Base-by-base conservation (phyloP, 2,888 invertebrate species). In the Apamea crenata region DNA sequence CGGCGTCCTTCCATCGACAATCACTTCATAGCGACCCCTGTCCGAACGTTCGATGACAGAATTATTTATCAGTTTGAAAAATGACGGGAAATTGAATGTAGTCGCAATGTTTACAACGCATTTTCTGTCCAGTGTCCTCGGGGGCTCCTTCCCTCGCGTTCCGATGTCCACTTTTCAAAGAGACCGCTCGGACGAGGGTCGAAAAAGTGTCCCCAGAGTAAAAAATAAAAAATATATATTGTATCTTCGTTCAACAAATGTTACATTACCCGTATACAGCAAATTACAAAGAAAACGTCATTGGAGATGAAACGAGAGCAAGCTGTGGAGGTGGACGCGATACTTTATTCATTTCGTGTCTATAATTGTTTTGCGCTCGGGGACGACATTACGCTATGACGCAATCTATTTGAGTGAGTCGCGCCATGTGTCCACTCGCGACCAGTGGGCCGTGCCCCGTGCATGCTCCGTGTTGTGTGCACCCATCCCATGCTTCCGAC, bases 21-120 rank as follows among this genome's bases (percentile, higher is more conserved):
- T 96, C 96, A 96, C 96, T 97, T 97, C 96, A 96, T 96, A 96
- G 95, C 95, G 95, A 96, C 97, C 96, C 96, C 96, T 96, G 97
- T 96, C 96, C 97, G 95, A 96, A 94, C 94, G 94, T 95, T 95
- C 97, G 96, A 96, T 96, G 96, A 97, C 97, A 96, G 97, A 97
- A 97, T 97, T 97, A 97, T 97, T 97, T 97, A 97, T 97, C 97
- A 97, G 97, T 96, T 97, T 97, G 97, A 97, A 97, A 97, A 97
- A 97, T 97, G 97, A 97, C 97, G 96, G 96, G 97, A 97, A 97
- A 97, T 97, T 97, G 97, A 97, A 97, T 97, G 97, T 97, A 97
- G 96, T 97, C 96, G 96, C 97, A 95, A 97, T 97, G 97, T 97
- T 97, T 97, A 97, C 97, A 97, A 96, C 97, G 96, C 96, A 96